phyloP scores from a whole-genome alignment of 2,888 invertebrate genomes.

The Polydrusus cervinus region DNA sequence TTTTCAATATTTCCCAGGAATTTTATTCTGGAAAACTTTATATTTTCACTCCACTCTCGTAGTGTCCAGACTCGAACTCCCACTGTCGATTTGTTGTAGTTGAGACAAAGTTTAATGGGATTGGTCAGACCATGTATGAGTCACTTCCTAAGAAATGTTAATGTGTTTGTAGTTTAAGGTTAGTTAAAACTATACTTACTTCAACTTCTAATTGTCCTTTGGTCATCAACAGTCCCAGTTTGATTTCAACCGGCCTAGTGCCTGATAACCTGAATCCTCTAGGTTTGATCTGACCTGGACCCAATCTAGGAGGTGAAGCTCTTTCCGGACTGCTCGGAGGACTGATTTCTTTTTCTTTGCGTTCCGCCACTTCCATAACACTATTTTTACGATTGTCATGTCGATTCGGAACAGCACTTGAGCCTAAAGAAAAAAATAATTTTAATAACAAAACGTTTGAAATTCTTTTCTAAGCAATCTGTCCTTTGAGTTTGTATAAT shows the following conservation, averaged over 20 bases:
- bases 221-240: constrained; percentile 90
- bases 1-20: no score
- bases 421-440: constrained; percentile 55
- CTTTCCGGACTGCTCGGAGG: constrained; percentile 75
- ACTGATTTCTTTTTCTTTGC: constrained; percentile 71
- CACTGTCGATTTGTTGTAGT: no score
- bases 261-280: constrained; percentile 81
- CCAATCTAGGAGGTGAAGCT: constrained; percentile 76
- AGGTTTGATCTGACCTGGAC: constrained; percentile 88
- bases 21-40: no score
- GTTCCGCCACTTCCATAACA: constrained; percentile 74
- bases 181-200: no score
- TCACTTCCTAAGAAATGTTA: no score
- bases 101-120: no score
- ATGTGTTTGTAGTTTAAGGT: no score
- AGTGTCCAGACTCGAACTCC: no score
- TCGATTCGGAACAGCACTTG: constrained; percentile 68
- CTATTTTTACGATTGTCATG: constrained; percentile 74
- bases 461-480: no score
- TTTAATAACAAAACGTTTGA: not conserved
- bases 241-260: constrained; percentile 86
- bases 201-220: constrained; percentile 95
- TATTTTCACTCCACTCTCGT: no score
- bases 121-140: no score
- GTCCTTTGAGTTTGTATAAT: no score